These are phyloP conservation scores for Drosophila kepulauana DNA, from an alignment of 1,140 invertebrate genomes.

Conservation along the genomic window DNA sequence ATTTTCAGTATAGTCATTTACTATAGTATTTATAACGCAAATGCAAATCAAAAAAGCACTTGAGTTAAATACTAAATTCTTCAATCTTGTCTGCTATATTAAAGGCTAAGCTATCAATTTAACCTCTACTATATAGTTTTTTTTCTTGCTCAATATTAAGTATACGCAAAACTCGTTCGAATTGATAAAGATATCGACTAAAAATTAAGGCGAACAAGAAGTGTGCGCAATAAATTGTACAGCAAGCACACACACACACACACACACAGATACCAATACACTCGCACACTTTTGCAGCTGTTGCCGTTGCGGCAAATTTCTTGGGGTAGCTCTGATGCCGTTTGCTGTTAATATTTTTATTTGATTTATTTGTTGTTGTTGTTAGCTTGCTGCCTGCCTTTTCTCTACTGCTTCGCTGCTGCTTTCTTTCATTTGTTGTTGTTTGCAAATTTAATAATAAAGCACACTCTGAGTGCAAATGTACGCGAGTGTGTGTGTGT, in stretches of 20 bases:
- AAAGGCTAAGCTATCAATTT: too few relatives aligned
- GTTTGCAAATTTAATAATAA: constrained; percentile 42
- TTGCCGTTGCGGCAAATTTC: constrained; percentile 2
- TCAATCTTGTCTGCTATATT: too few relatives aligned
- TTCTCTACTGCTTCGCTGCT: constrained; percentile 6
- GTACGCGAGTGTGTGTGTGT: background rate
- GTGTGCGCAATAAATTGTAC: background rate
- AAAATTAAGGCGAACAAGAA: background rate
- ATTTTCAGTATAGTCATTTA: too few relatives aligned
- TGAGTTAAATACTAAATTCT: too few relatives aligned
- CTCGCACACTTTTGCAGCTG: background rate
- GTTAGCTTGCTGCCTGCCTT: constrained; percentile 32
- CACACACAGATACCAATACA: background rate
- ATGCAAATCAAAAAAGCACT: too few relatives aligned
- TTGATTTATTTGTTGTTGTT: constrained; percentile 23
- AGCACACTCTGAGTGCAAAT: constrained; percentile 17
- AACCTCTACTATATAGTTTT: too few relatives aligned
- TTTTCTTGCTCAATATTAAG: too few relatives aligned
- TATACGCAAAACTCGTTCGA: too few relatives aligned
- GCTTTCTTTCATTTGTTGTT: constrained; percentile 1
- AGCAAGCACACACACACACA: background rate
- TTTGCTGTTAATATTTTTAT: constrained; percentile 21
- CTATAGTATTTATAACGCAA: too few relatives aligned
- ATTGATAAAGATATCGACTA: too few relatives aligned
- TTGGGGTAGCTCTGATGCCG: background rate